Conservation (phyloP, 2,113 vertebrate genomes). For the Chaetura pelagica region DNA sequence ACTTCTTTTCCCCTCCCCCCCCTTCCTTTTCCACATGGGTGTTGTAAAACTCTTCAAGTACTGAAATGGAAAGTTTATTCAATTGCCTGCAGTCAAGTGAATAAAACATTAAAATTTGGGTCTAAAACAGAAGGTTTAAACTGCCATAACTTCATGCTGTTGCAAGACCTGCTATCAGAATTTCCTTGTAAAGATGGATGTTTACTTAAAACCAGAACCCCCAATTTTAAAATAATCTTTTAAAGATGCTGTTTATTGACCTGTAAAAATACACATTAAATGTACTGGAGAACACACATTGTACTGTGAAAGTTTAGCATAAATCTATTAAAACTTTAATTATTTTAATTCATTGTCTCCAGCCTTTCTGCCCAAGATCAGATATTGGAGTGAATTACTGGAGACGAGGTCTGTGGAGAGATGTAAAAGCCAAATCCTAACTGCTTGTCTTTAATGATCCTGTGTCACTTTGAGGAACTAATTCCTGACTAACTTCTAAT, state of each 20-base stretch:
- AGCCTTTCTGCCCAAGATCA: background rate
- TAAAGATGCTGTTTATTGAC: background rate
- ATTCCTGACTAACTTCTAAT: background rate
- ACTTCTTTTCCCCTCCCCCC: background rate
- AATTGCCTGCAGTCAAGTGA: constrained; percentile 22
- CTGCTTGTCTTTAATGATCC: background rate
- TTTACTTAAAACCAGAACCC: background rate
- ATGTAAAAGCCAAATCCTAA: background rate
- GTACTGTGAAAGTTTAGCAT: background rate
- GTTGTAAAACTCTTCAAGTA: constrained; percentile 43
- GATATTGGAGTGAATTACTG: background rate
- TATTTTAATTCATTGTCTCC: background rate
- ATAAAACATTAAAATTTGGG: constrained; percentile 12
- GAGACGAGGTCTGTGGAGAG: background rate
- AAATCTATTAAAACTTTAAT: background rate
- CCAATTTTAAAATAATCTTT: background rate
- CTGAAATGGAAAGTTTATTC: constrained; percentile 55
- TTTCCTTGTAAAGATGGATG: background rate
- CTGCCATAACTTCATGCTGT: background rate
- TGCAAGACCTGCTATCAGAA: background rate
- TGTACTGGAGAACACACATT: background rate
- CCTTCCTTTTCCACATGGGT: background rate
- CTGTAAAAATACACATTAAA: background rate
- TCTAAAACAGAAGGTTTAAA: constrained; percentile 7
- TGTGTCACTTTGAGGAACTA: background rate